phyloP scores from a whole-genome alignment of 2,113 vertebrate species.

The Gobio gobio region DNA sequence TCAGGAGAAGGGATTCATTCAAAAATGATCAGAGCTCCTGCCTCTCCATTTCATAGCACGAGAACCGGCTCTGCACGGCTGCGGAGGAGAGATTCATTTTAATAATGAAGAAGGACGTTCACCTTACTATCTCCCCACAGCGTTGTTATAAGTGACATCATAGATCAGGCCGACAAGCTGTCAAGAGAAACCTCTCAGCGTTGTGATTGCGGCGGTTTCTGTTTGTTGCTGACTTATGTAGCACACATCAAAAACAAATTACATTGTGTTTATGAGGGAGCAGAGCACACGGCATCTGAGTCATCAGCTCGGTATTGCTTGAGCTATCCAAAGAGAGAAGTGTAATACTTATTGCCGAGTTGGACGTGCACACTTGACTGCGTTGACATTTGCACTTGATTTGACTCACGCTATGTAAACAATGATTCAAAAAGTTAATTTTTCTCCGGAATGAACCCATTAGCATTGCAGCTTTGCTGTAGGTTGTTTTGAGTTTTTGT shows the following conservation, averaged over 20 bases:
- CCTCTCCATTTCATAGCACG: constrained; percentile 18
- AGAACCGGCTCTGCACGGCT: not conserved
- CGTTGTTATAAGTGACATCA: constrained; percentile 46
- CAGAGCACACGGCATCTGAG: constrained; percentile 9
- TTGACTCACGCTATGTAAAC: not conserved
- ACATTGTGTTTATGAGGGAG: constrained; percentile 28
- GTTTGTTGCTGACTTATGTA: constrained; percentile 37
- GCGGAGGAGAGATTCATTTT: constrained; percentile 34
- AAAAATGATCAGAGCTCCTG: constrained; percentile 44
- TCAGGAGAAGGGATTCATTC: constrained; percentile 54
- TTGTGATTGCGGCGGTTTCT: constrained; percentile 7
- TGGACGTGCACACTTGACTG: not conserved
- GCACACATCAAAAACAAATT: constrained; percentile 39
- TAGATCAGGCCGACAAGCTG: constrained; percentile 38
- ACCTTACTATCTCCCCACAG: constrained; percentile 20
- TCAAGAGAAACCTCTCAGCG: constrained; percentile 19
- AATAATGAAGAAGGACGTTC: constrained; percentile 45
- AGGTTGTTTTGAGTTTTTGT: not conserved
- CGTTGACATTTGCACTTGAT: constrained; percentile 12
- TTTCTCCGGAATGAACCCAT: not conserved
- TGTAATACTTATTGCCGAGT: constrained; percentile 8
- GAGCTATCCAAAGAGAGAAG: not conserved
- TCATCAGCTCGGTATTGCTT: constrained; percentile 2
- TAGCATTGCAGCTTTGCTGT: not conserved
- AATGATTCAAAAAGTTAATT: not conserved